Evolutionary conservation across 1,140 invertebrate species (phyloP), one percentile per base, ranked within the genome.

Genomic region (Leptopilina clavipes): DNA sequence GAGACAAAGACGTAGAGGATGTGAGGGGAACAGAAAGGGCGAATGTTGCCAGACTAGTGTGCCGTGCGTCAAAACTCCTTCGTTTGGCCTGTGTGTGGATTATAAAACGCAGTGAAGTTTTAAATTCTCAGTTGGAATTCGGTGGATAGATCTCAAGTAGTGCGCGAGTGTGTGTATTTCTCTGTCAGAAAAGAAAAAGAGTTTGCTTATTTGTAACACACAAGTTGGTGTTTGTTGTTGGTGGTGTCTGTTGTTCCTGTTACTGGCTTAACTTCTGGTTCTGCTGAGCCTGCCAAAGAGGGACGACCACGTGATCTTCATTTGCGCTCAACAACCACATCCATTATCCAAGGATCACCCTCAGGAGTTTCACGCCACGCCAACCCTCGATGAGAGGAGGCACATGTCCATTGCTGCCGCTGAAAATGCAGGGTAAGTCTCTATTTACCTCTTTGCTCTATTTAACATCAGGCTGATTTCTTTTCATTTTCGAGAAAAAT

Each of bases 361-460:
- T 76, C 79, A 84, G 84, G 84, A 86, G 80, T 87, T 85, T 82
- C 81, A 86, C 83, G 80, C 86, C 80, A 76, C 84, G 85, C 83
- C 87, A 82, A 88, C 84, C 87, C 88, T 89, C 86, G 86, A 90
- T 90, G 90, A 91, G 86, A 89, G 88, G 88, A 89, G 87, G 89
- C 92, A 92, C 91, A 92, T 92, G 92, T 92, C 91, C 91, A 92
- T 92, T 92, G 91, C 89, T 92, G 90, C 90, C 87, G 88, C 91
- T 91, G 91, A 92, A 92, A 92, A 92, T 92, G 92, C 92, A 92
- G 92, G 91, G 92, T 92, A 83, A 91, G 91, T 89, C 71, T 48
- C 73, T 72, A 59, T 71, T 77, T 71, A 59, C 14, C 9, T 14
- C 10, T 1, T 59, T 59, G 22, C 19, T 10, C 25, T 12, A 5